Evolutionary conservation across 2,888 invertebrate genomes (phyloP), one percentile per base, ranked within the genome.

Genomic region (Platycheirus rosarum): DNA sequence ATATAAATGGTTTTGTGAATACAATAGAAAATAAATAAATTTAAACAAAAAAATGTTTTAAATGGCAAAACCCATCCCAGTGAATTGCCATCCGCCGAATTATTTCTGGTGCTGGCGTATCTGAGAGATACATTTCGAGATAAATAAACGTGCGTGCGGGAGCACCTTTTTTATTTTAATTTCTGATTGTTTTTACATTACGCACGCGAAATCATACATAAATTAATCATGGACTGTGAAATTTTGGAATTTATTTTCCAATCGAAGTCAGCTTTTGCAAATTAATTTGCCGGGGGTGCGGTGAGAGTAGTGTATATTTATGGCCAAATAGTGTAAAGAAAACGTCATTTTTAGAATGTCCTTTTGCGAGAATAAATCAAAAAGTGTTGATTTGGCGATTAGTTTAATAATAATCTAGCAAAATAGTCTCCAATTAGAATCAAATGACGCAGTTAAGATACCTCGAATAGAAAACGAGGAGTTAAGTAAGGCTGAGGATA

Each of bases 401-500:
- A n/a, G 20, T 29, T 44, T 0, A 51, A 9, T 18, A 29, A 18
- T 46, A 13, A 35, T 32, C 23, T 8, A 32, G 29, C 8, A 13
- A 8, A 20, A 57, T 32, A 13, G 53, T 53, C 35, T 51, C 51
- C 35, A 26, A 66, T 57, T 20, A 49, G 29, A 20, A 40, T 20
- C 18, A 42, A 49, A 49, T 44, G 42, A 35, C 49, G 57, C 66
- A 57, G 20, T n/a, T 13, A n/a, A 32, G 46, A 40, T 46, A 46
- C 46, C 13, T 32, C 13, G 8, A 65, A 57, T 29, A 26, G 16
- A 42, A n/a, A 44, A 8, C 14, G 3, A 55, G 55, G 37, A 37
- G 63, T 79, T 48, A 18, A 71, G n/a, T 0, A 60, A 49, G 55
- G 76, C 68, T 62, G 65, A 65, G 26, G 63, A 75, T 37, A 71